Evolutionary conservation across 2,888 invertebrate genomes (phyloP).

Genomic region (Protodeltote pygarga): DNA sequence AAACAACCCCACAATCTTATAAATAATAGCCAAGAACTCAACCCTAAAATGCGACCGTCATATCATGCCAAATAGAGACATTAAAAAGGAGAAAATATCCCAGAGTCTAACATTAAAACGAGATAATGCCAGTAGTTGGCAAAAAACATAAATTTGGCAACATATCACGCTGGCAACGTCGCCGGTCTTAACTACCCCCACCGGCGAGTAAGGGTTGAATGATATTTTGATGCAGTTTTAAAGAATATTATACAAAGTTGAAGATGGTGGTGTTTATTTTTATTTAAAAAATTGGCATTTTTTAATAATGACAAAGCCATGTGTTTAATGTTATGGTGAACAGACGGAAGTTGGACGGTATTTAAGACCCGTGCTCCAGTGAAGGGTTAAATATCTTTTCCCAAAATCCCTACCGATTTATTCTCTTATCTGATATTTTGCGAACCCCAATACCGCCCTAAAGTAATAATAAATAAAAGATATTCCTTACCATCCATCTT

Average conservation of each 20-base stretch:
- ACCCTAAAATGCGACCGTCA: slow-evolving; percentile 41
- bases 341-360: no score
- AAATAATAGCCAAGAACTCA: slow-evolving; percentile 24
- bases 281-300: no score
- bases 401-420: no score
- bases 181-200: slow-evolving; percentile 36
- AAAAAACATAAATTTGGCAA: slow-evolving; percentile 81
- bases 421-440: neutral
- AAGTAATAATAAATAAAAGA: slow-evolving; percentile 33
- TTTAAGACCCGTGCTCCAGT: no score
- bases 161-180: slow-evolving; percentile 59
- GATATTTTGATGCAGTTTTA: slow-evolving; percentile 44
- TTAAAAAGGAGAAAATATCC: slow-evolving; percentile 67
- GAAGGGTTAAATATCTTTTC: no score
- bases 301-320: no score
- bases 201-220: slow-evolving; percentile 27
- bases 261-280: no score
- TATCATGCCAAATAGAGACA: slow-evolving; percentile 60
- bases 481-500: slow-evolving; percentile 55
- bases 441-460: neutral
- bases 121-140: slow-evolving; percentile 73
- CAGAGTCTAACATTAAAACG: slow-evolving; percentile 64
- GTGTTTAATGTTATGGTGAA: no score
- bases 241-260: slow-evolving; percentile 17
- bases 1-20: slow-evolving; percentile 9